Conservation (phyloP, 2,888 invertebrate genomes). For the Seira musarum region DNA sequence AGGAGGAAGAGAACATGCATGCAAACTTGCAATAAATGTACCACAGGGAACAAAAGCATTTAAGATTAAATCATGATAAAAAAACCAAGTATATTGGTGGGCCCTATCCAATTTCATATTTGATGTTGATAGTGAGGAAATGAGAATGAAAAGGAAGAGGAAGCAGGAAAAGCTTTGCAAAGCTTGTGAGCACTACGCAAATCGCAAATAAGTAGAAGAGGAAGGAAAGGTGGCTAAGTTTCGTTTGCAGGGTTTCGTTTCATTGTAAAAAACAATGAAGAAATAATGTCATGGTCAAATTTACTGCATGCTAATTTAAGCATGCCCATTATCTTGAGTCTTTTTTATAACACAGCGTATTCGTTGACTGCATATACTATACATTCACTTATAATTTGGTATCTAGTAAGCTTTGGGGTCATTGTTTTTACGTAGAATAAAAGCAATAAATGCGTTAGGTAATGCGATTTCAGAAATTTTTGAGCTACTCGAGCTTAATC, state of each 20-base stretch:
- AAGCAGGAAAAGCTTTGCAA: background rate
- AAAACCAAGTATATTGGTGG: background rate
- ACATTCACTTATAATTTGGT: too few species aligned
- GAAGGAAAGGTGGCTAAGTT: too few species aligned
- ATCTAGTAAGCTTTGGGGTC: too few species aligned
- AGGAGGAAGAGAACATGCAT: background rate
- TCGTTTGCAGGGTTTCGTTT: too few species aligned
- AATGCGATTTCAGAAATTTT: too few species aligned
- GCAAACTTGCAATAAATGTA: background rate
- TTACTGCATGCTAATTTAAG: constrained; percentile 35
- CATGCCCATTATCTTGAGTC: too few species aligned
- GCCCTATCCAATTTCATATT: background rate
- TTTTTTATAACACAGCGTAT: background rate
- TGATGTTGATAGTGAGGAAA: constrained; percentile 4
- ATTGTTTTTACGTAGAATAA: too few species aligned
- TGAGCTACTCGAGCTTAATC: too few species aligned
- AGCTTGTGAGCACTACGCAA: too few species aligned
- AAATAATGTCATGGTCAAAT: constrained; percentile 45
- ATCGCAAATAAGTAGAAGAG: too few species aligned
- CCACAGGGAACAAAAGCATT: background rate
- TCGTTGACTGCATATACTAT: too few species aligned
- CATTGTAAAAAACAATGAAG: background rate
- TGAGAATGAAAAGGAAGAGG: background rate
- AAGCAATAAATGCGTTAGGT: too few species aligned
- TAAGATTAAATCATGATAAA: constrained; percentile 5